Evolutionary conservation across 2,888 invertebrate species (phyloP).

Genomic region (Mylabris sibirica): DNA sequence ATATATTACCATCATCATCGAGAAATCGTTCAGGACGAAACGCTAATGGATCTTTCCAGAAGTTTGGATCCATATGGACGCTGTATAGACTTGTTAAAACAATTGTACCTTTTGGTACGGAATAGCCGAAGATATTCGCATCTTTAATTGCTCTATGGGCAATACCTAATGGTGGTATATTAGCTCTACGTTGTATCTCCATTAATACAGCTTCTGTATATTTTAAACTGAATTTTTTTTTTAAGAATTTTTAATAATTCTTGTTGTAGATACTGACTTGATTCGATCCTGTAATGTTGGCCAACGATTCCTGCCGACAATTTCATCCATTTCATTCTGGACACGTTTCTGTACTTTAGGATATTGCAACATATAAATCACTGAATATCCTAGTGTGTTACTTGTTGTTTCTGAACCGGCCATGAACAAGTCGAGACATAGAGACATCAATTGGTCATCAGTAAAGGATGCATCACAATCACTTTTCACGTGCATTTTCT

Average conservation of each 20-base stretch:
- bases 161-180: conserved; percentile 65
- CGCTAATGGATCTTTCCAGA: conserved; percentile 68
- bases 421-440: conserved; percentile 72
- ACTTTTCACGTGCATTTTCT: conserved; percentile 64
- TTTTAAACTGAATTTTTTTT: conserved; percentile 51
- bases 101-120: conserved; percentile 65
- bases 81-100: conserved; percentile 69
- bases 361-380: conserved; percentile 68
- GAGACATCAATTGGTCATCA: conserved; percentile 57
- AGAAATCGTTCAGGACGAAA: conserved; percentile 75
- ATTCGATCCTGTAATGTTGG: conserved; percentile 67
- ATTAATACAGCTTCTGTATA: conserved; percentile 62
- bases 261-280: conserved; percentile 55
- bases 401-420: conserved; percentile 76
- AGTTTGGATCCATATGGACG: conserved; percentile 67
- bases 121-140: conserved; percentile 60
- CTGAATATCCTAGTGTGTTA: conserved; percentile 68
- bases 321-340: conserved; percentile 68
- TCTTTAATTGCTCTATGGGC: conserved; percentile 63
- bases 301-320: conserved; percentile 65
- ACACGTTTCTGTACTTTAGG: conserved; percentile 66
- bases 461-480: conserved; percentile 40
- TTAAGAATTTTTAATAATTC: conserved; percentile 1
- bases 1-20: conserved; percentile 62
- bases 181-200: conserved; percentile 64